Evolutionary conservation across 2,888 invertebrate species (phyloP).

Genomic region (Odontocerum albicorne): DNA sequence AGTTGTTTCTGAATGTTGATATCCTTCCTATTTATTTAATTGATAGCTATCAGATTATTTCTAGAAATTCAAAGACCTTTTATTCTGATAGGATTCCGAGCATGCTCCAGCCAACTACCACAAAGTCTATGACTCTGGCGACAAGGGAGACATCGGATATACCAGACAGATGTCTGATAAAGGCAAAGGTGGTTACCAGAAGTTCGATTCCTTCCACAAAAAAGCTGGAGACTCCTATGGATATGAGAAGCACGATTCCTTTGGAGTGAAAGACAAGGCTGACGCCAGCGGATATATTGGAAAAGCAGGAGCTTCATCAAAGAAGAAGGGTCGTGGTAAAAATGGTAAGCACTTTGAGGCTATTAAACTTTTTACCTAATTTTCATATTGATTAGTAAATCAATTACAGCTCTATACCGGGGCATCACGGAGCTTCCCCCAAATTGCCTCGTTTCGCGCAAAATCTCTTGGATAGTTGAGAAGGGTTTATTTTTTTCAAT

Average conservation of each 20-base stretch:
- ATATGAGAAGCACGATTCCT: slow-evolving; percentile 68
- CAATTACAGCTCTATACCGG: no score
- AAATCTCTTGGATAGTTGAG: no score
- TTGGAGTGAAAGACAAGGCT: slow-evolving; percentile 56
- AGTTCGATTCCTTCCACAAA: slow-evolving; percentile 72
- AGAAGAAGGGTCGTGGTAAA: slow-evolving; percentile 42
- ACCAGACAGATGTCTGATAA: slow-evolving; percentile 64
- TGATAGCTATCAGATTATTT: no score
- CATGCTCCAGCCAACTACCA: slow-evolving; percentile 54
- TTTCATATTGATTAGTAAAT: no score
- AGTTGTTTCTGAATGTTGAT: no score
- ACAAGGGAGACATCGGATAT: slow-evolving; percentile 67
- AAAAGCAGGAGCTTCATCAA: slow-evolving; percentile 51
- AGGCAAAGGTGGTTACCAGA: slow-evolving; percentile 72
- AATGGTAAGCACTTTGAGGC: slow-evolving; percentile 17
- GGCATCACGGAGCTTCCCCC: no score
- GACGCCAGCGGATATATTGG: slow-evolving; percentile 50
- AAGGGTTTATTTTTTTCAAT: no score
- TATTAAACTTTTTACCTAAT: no score
- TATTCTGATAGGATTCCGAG: slow-evolving; percentile 28
- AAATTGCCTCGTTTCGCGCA: no score
- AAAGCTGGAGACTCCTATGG: slow-evolving; percentile 73
- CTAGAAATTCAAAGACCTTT: no score
- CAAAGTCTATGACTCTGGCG: slow-evolving; percentile 63
- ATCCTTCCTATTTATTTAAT: no score